Evolutionary conservation across 2,113 vertebrate species (phyloP), one percentile per base, ranked within the genome.

Genomic region (Laticauda laticaudata): DNA sequence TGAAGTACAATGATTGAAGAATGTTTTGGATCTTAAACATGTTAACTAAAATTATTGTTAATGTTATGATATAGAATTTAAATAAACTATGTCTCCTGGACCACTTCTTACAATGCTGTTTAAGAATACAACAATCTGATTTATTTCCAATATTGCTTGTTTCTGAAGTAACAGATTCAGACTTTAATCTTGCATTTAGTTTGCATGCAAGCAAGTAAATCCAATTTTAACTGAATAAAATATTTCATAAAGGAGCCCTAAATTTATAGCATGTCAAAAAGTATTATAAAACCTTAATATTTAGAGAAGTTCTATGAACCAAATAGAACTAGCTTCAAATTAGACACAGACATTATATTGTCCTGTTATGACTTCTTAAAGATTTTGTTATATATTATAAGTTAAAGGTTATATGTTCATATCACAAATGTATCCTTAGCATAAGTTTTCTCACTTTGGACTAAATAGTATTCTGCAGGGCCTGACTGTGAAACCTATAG

Each of bases 141-240:
- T 86, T 15, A 64, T 93, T 94, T 92, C 24, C 6, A 91, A 81
- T 93, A 89, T 90, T 86, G 90, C 24, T 91, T 45, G 39, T 90
- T 90, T 88, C 87, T 90, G 90, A 90, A n/a, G 10, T 91, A n/a
- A 48, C 39, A 95, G 51, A 96, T 94, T 29, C 34, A 48, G 5
- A 91, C 53, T 48, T 26, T 9, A 55, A 39, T 87, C 24, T 53
- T 34, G 6, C 85, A 53, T 87, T n/a, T 21, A 69, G 12, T 92
- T 88, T 21, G 21, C 61, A 88, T 54, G 9, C 7, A 69, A 64
- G 4, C 7, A 92, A 54, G 26, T 43, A 14, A 54, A 20, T 29
- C 23, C 5, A 4, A 69, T 54, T 54, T 34, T 55, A 51, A 69
- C 7, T 69, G 29, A 54, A 39, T 34, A 39, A 39, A 81, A 81